Percentiles rank a stretch among this genome's conserved stretches.
These are phyloP conservation scores for Hydrozoanthus tunicans DNA, from an alignment of 64 coral and sea anemone genomes.

Conservation along the genomic window DNA sequence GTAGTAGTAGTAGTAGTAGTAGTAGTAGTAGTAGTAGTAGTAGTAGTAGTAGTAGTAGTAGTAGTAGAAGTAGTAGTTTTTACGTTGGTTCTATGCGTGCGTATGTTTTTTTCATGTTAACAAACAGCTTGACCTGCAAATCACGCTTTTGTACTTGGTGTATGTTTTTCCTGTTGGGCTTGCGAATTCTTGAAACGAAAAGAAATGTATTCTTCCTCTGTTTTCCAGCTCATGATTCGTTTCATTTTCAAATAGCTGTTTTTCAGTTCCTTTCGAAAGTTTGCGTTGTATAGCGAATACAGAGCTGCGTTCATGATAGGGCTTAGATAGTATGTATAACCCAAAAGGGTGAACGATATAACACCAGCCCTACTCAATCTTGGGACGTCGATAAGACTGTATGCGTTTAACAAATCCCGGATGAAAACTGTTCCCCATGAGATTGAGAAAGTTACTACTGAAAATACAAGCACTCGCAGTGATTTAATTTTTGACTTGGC, in stretches of 20 bases:
- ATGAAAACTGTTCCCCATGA: constrained; percentile 41
- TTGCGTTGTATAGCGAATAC: constrained; percentile 51
- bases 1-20: too few species aligned
- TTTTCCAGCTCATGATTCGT: not conserved
- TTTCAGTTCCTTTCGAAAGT: constrained; percentile 37
- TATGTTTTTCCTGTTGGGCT: too few species aligned
- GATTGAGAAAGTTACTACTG: constrained; percentile 40
- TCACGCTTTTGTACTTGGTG: too few species aligned
- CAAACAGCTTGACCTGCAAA: too few species aligned
- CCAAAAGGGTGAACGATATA: not conserved
- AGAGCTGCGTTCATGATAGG: constrained; percentile 17
- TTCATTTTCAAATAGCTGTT: not conserved
- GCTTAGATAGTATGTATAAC: not conserved
- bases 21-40: too few species aligned
- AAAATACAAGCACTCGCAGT: constrained; percentile 55
- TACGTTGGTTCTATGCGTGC: too few species aligned
- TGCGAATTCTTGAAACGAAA: not conserved
- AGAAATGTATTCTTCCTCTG: not conserved
- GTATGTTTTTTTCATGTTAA: too few species aligned
- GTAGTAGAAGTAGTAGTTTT: too few species aligned
- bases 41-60: too few species aligned
- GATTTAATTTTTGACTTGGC: constrained; percentile 56
- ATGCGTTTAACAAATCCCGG: constrained; percentile 38
- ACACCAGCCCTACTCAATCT: not conserved
- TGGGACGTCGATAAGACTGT: not conserved